Percentiles rank a stretch among this genome's conserved stretches.
Evolutionary conservation across 2,888 invertebrate species (phyloP).

Genomic region (Camponotus fellah): DNA sequence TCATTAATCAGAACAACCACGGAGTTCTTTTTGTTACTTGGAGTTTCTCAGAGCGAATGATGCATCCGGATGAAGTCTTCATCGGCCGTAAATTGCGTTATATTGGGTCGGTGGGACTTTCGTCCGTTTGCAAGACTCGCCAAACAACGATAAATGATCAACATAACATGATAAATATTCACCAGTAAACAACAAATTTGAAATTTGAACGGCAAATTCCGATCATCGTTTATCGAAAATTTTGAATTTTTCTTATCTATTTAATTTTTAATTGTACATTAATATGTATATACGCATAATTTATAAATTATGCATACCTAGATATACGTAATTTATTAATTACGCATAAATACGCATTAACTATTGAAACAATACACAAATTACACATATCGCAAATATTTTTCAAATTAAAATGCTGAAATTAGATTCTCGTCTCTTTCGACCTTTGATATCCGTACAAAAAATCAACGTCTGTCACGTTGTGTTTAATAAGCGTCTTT

Average conservation of each 20-base stretch:
- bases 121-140: constrained; percentile 84
- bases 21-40: background rate
- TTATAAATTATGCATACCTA: background rate
- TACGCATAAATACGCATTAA: background rate
- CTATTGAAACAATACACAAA: background rate
- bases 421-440: background rate
- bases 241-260: constrained; percentile 12
- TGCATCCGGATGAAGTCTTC: constrained; percentile 84
- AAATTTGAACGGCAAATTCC: background rate
- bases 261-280: background rate
- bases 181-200: background rate
- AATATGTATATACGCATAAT: background rate
- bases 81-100: constrained; percentile 80
- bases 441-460: background rate
- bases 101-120: constrained; percentile 85
- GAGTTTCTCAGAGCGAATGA: constrained; percentile 72
- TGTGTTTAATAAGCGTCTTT: background rate
- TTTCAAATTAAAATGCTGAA: background rate
- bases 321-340: background rate
- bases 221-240: background rate
- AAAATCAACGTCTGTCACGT: background rate
- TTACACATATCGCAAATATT: background rate
- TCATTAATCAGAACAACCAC: too few relatives aligned
- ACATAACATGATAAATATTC: background rate
- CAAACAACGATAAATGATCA: constrained; percentile 8